These are phyloP conservation scores for Dexiosoma caninum DNA, from an alignment of 2,888 invertebrate genomes.

Conservation along the genomic window DNA sequence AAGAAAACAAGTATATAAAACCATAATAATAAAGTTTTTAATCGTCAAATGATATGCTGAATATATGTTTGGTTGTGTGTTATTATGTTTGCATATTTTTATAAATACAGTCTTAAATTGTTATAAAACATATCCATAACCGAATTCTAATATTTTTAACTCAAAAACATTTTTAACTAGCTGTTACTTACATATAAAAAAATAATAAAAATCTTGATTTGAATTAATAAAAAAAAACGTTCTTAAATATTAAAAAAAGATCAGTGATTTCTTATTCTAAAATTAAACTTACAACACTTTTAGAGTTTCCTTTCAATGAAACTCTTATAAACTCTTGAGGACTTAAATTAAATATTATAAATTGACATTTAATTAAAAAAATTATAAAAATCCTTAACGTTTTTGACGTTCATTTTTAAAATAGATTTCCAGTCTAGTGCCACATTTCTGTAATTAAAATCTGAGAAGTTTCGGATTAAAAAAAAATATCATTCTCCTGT, in stretches of 20 bases:
- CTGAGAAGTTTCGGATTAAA: too few relatives aligned
- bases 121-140: neutral
- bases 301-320: slow-evolving; percentile 20
- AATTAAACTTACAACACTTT: slow-evolving; percentile 29
- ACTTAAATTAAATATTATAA: too few relatives aligned
- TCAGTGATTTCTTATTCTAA: slow-evolving; percentile 29
- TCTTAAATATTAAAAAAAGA: slow-evolving; percentile 49
- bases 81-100: slow-evolving; percentile 13
- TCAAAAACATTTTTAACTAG: slow-evolving; percentile 67
- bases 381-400: neutral
- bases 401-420: neutral
- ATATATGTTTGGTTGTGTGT: slow-evolving; percentile 61
- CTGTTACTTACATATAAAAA: slow-evolving; percentile 67
- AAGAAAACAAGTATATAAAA: too few relatives aligned
- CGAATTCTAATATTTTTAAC: neutral
- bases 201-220: slow-evolving; percentile 33
- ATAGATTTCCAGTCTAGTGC: neutral
- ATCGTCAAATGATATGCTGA: slow-evolving; percentile 53
- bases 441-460: too few relatives aligned
- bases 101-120: slow-evolving; percentile 43
- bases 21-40: neutral
- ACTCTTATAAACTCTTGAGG: neutral
- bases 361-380: neutral
- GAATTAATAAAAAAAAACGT: slow-evolving; percentile 13
- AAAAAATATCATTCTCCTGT: too few relatives aligned